Conservation (phyloP, 2,113 vertebrate genomes). For the Prionailurus viverrinus region DNA sequence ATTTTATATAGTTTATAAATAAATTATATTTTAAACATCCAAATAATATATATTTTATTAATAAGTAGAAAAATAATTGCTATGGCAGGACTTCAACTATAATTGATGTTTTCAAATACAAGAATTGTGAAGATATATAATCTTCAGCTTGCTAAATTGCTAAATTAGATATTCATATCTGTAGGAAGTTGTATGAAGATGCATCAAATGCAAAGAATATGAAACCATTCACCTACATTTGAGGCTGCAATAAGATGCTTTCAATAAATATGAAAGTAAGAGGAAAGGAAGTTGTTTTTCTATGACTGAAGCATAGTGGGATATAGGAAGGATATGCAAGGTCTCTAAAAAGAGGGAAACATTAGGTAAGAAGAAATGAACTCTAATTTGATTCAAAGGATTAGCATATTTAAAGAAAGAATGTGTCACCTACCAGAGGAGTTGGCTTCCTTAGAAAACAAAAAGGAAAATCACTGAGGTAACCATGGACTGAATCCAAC, state of each 20-base stretch:
- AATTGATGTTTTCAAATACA: conserved; percentile 46
- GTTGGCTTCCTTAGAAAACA: not conserved
- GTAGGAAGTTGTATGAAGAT: not conserved
- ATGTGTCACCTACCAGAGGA: not conserved
- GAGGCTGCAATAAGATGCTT: not conserved
- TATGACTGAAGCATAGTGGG: not conserved
- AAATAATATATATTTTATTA: not conserved
- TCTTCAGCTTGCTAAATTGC: not conserved
- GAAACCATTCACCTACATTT: not conserved
- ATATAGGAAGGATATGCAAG: not conserved
- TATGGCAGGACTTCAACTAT: not conserved
- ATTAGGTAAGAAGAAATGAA: not conserved
- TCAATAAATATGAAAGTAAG: not conserved
- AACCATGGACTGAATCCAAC: not conserved
- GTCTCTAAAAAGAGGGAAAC: not conserved
- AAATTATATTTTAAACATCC: not conserved
- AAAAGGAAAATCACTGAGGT: not conserved
- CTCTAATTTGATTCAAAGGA: not conserved
- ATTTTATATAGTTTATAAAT: not conserved
- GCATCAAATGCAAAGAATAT: not conserved
- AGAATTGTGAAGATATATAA: not conserved
- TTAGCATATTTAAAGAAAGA: conserved; percentile 23
- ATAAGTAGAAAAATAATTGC: not conserved
- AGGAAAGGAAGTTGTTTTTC: not conserved
- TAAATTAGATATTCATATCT: not conserved